Evolutionary conservation across 2,888 invertebrate species (phyloP).

Genomic region (Ashinkailepas kermadecensis): DNA sequence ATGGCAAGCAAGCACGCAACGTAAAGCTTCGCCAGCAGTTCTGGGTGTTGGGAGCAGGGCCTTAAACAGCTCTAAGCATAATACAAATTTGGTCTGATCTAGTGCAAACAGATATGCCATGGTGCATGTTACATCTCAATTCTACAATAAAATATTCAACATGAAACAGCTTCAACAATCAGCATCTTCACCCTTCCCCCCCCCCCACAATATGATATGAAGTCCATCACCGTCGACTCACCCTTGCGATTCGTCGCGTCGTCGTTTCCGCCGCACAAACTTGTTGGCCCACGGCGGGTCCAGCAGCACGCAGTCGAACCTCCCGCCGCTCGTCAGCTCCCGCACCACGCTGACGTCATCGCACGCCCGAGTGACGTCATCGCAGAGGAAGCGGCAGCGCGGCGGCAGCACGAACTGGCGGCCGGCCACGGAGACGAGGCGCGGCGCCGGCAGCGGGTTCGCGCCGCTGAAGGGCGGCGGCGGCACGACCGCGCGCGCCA

Average conservation of each 20-base stretch:
- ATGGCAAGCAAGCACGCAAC: no score
- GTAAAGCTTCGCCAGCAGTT: no score
- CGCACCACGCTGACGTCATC: not conserved
- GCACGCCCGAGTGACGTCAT: slow-evolving; percentile 47
- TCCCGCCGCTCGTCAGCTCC: slow-evolving; percentile 31
- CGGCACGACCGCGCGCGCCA: not conserved
- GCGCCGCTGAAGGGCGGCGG: not conserved
- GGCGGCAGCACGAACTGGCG: slow-evolving; percentile 52
- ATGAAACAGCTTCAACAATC: no score
- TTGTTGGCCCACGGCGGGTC: slow-evolving; percentile 98
- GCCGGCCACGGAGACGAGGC: not conserved
- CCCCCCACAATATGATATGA: no score
- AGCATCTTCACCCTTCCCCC: no score
- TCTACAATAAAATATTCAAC: no score
- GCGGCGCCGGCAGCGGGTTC: not conserved
- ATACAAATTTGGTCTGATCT: no score
- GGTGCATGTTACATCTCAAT: no score
- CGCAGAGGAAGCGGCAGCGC: slow-evolving; percentile 58
- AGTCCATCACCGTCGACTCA: slow-evolving; percentile 39
- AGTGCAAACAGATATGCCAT: no score
- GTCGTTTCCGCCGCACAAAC: slow-evolving; percentile 62
- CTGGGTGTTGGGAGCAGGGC: no score
- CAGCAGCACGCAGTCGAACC: slow-evolving; percentile 72
- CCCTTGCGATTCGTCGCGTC: slow-evolving; percentile 53
- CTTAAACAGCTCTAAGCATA: no score